Percentiles rank a stretch among this genome's conserved stretches.
Conservation (phyloP, 2,113 vertebrate genomes). For the Chiloscyllium plagiosum region DNA sequence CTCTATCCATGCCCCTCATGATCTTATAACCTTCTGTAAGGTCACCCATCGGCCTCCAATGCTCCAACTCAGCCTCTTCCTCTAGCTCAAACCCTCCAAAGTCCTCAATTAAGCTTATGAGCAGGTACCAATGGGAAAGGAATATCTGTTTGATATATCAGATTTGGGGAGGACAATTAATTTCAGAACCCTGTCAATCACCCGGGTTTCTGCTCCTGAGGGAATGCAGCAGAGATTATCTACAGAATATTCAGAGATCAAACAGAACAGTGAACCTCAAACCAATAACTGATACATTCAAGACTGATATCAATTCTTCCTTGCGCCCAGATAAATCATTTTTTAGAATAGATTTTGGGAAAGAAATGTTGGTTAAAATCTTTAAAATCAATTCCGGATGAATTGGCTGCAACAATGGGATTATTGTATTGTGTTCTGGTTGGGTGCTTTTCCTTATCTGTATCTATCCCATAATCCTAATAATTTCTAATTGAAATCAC, state of each 20-base stretch:
- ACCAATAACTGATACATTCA: not conserved
- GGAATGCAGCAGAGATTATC: not conserved
- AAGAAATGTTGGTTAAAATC: not conserved
- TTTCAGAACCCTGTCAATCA: too few relatives aligned
- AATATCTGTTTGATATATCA: not conserved
- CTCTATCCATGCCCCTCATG: too few relatives aligned
- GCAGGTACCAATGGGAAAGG: not conserved
- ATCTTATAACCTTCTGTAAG: too few relatives aligned
- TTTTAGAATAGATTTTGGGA: not conserved
- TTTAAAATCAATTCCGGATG: not conserved
- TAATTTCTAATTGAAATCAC: not conserved
- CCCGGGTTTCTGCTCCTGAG: not conserved
- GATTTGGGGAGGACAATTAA: not conserved
- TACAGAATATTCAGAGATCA: not conserved
- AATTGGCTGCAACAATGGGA: not conserved
- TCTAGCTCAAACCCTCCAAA: too few relatives aligned
- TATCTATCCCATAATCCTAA: not conserved
- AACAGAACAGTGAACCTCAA: not conserved
- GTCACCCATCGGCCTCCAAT: too few relatives aligned
- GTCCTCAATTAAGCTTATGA: not conserved
- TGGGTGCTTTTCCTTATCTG: not conserved
- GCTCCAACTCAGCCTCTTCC: too few relatives aligned
- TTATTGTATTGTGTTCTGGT: not conserved
- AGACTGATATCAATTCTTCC: not conserved
- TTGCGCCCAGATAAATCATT: not conserved